Conservation (phyloP, 1,140 invertebrate genomes). For the Atopsyche davidsoni region DNA sequence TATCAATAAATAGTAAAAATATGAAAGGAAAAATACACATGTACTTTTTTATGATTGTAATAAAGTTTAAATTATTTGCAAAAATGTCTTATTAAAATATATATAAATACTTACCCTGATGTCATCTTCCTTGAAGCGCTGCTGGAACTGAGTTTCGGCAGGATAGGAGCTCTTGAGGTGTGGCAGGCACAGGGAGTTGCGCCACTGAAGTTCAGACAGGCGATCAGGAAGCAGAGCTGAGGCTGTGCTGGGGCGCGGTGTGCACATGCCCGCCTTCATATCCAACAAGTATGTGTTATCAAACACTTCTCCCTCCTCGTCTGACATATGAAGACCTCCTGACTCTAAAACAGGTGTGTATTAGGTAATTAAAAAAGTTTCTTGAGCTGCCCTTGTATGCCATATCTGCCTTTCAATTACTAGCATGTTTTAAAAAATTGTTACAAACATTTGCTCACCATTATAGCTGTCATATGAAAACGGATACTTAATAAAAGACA, state of each 20-base stretch:
- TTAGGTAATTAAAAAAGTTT: constrained; percentile 3
- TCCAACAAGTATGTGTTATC: constrained; percentile 68
- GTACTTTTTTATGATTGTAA: too few relatives aligned
- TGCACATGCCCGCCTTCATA: constrained; percentile 46
- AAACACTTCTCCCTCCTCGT: constrained; percentile 77
- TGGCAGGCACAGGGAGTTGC: constrained; percentile 81
- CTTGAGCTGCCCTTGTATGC: too few relatives aligned
- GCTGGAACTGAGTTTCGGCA: constrained; percentile 69
- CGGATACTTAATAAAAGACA: too few relatives aligned
- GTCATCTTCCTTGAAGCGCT: constrained; percentile 66
- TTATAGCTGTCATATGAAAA: not conserved
- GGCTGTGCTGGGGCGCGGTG: constrained; percentile 15
- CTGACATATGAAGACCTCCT: constrained; percentile 65
- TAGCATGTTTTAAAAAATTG: not conserved
- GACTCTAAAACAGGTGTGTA: too few relatives aligned
- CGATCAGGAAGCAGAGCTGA: constrained; percentile 22
- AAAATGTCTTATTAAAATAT: too few relatives aligned
- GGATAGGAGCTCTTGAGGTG: constrained; percentile 87
- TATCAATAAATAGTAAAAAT: constrained; percentile 10
- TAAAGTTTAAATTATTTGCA: too few relatives aligned
- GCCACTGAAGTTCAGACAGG: constrained; percentile 62
- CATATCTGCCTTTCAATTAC: too few relatives aligned
- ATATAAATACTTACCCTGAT: constrained; percentile 66
- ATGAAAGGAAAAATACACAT: too few relatives aligned
- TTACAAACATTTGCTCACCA: not conserved